Evolutionary conservation across 2,797 vertebrate species (phyloP).

Genomic region (Orestias chungarensis): DNA sequence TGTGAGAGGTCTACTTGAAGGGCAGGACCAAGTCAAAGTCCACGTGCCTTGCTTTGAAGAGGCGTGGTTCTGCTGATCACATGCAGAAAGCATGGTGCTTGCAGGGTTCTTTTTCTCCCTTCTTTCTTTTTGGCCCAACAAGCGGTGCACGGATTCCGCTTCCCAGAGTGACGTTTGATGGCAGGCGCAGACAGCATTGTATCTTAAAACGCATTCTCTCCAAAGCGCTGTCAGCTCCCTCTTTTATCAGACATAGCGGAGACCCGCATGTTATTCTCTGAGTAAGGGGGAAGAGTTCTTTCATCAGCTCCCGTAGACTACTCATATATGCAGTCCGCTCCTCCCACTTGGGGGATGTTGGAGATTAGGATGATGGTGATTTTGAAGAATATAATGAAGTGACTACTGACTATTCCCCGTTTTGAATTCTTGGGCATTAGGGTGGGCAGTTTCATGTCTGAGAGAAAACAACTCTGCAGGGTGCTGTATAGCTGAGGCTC

Average conservation of each 20-base stretch:
- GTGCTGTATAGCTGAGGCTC: background rate
- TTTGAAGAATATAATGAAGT: conserved; percentile 41
- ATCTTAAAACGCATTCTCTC: conserved; percentile 7
- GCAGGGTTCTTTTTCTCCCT: conserved; percentile 13
- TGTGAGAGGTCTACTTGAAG: conserved; percentile 19
- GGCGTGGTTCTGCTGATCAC: conserved; percentile 73
- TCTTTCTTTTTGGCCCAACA: conserved; percentile 22
- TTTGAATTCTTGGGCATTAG: conserved; percentile 29
- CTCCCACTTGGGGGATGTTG: conserved; percentile 47
- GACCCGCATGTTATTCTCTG: conserved; percentile 15
- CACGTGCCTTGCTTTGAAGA: conserved; percentile 73
- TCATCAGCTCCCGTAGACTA: conserved; percentile 26
- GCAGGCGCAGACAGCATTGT: conserved; percentile 6
- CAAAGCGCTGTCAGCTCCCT: conserved; percentile 29
- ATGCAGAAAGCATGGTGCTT: conserved; percentile 69
- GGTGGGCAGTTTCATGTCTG: conserved; percentile 4
- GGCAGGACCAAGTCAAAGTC: conserved; percentile 77
- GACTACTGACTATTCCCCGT: conserved; percentile 5
- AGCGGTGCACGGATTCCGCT: conserved; percentile 22
- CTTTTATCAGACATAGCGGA: conserved; percentile 23
- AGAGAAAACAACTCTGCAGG: background rate
- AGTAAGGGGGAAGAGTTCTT: conserved; percentile 28
- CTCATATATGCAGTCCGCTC: conserved; percentile 29
- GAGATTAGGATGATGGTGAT: conserved; percentile 19
- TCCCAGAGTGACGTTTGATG: conserved; percentile 27